A percentile compares a stretch with the other conserved stretches of the same genome.
Conservation (phyloP, 2,888 invertebrate species). For the Drosophila trichaetosa region DNA sequence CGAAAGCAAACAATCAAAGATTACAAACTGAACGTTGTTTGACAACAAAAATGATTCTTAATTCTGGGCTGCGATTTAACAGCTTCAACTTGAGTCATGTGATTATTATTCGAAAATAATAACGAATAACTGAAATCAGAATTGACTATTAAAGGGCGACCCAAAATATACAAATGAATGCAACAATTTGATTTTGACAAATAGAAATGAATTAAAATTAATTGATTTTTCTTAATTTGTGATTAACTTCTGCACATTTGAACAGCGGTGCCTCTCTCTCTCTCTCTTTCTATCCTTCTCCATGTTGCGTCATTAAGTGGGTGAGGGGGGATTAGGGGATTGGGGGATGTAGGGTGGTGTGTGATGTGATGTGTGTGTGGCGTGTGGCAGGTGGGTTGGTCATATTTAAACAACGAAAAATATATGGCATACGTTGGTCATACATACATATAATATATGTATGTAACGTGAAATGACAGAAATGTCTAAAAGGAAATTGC, state of each 20-base stretch:
- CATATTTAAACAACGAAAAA: conserved; percentile 25
- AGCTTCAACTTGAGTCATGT: background rate
- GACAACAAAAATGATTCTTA: conserved; percentile 59
- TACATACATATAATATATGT: conserved; percentile 4
- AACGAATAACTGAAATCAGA: conserved; percentile 1
- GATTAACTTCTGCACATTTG: conserved; percentile 37
- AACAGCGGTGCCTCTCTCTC: conserved; percentile 39
- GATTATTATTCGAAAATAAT: conserved; percentile 7
- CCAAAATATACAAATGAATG: conserved; percentile 21
- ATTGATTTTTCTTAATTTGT: background rate
- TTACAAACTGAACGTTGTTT: conserved; percentile 63
- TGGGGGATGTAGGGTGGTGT: conserved; percentile 24
- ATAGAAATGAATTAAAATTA: conserved; percentile 15
- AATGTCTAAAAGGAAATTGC: conserved; percentile 48
- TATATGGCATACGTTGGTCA: conserved; percentile 15
- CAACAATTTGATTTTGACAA: conserved; percentile 39
- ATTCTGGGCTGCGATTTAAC: conserved; percentile 1
- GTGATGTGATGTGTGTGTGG: conserved; percentile 21
- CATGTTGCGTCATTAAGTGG: conserved; percentile 64
- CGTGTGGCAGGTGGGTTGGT: conserved; percentile 35
- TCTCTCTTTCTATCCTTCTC: conserved; percentile 83
- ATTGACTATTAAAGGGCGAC: background rate
- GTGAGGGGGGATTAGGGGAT: background rate
- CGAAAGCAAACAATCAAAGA: conserved; percentile 61
- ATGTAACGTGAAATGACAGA: conserved; percentile 29